Conservation (phyloP, 1,140 invertebrate genomes). For the Heliconius himera region DNA sequence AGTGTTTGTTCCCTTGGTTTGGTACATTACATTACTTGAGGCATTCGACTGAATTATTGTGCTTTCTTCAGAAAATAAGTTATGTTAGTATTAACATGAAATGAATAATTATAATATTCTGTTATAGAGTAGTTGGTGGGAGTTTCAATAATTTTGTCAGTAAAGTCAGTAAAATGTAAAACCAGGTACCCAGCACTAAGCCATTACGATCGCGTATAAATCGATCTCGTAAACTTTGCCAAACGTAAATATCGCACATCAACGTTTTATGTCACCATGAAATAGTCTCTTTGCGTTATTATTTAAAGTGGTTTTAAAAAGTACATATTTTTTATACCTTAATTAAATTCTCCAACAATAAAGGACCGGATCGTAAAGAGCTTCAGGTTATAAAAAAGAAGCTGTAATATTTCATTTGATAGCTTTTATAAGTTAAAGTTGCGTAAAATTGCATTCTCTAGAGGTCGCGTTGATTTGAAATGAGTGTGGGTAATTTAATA, state of each 20-base stretch:
- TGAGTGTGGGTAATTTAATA: background rate
- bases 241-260: conserved; percentile 4
- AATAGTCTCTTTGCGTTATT: conserved; percentile 14
- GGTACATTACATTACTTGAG: too few relatives aligned
- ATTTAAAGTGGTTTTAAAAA: conserved; percentile 15
- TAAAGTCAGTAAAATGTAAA: too few relatives aligned
- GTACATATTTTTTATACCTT: conserved; percentile 16
- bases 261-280: conserved; percentile 2
- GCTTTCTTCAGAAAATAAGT: too few relatives aligned
- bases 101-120: too few relatives aligned
- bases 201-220: background rate
- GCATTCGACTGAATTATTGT: too few relatives aligned
- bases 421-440: conserved; percentile 18
- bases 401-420: conserved; percentile 18
- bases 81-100: too few relatives aligned
- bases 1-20: too few relatives aligned
- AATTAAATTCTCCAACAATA: conserved; percentile 29
- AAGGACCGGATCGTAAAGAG: conserved; percentile 28
- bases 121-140: too few relatives aligned
- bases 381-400: conserved; percentile 26
- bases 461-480: conserved; percentile 10
- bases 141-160: too few relatives aligned
- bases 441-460: conserved; percentile 22
- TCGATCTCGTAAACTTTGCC: conserved; percentile 9
- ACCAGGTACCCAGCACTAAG: background rate